Evolutionary conservation across 2,797 vertebrate species (phyloP).

Genomic region (Glyptemys insculpta): DNA sequence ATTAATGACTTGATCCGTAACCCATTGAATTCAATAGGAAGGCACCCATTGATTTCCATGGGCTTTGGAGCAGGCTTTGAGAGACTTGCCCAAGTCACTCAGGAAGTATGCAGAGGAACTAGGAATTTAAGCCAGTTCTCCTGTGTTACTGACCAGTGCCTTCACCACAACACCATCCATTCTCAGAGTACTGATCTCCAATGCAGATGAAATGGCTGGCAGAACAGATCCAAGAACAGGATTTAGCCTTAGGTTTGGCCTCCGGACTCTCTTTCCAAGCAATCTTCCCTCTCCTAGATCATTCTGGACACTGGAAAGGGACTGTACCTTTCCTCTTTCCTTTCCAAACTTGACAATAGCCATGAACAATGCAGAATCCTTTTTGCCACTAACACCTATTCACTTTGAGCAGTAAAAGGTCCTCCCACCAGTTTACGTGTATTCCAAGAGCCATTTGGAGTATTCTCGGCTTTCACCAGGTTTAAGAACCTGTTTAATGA

Average conservation of each 20-base stretch:
- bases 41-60: not conserved
- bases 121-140: not conserved
- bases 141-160: not conserved
- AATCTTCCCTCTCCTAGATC: no score
- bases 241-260: not conserved
- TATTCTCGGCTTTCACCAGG: no score
- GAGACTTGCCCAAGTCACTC: not conserved
- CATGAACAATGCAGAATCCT: no score
- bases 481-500: no score
- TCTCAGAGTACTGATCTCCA: not conserved
- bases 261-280: not conserved
- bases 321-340: no score
- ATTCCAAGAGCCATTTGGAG: no score
- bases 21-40: not conserved
- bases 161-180: not conserved
- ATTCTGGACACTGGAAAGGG: no score
- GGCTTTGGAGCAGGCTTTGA: not conserved
- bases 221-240: not conserved
- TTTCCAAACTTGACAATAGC: no score
- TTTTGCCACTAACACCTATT: no score
- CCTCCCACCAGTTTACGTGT: no score
- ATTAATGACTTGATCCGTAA: not conserved
- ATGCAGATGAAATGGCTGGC: not conserved
- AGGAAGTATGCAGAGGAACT: not conserved
- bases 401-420: no score